Percentiles rank a stretch among this genome's conserved stretches.
These are phyloP conservation scores for Mimumesa dahlbomi DNA, from an alignment of 2,888 invertebrate genomes.

Conservation along the genomic window DNA sequence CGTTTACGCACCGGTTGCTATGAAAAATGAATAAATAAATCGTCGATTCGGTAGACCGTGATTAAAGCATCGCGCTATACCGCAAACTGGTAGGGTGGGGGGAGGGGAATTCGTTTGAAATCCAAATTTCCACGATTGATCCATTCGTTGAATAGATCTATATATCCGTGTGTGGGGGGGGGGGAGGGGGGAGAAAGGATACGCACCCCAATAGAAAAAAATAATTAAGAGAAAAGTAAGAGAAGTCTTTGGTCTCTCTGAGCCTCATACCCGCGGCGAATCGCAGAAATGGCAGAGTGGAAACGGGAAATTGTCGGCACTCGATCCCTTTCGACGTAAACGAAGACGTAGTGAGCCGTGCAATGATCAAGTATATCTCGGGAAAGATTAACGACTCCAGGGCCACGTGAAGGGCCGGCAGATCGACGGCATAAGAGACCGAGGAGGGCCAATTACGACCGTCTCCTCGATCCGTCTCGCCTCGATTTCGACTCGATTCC, in stretches of 20 bases:
- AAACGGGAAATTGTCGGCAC: constrained; percentile 63
- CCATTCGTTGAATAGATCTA: no score
- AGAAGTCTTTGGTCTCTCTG: no score
- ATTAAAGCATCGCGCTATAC: no score
- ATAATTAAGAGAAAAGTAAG: constrained; percentile 10
- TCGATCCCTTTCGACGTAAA: constrained; percentile 63
- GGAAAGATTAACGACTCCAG: constrained; percentile 64
- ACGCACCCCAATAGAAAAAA: constrained; percentile 2
- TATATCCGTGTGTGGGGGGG: no score
- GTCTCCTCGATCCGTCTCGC: constrained; percentile 60
- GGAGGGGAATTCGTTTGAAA: constrained; percentile 23
- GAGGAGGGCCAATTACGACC: constrained; percentile 60
- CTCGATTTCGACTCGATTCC: constrained; percentile 62
- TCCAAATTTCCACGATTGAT: constrained; percentile 43
- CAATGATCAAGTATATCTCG: constrained; percentile 66
- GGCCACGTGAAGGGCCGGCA: constrained; percentile 47
- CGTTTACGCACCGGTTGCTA: no score
- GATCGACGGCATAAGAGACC: constrained; percentile 55
- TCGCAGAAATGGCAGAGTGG: constrained; percentile 58
- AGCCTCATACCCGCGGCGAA: constrained; percentile 24
- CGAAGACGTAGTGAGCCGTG: constrained; percentile 67
- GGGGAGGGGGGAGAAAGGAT: no score
- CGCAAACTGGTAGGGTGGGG: no score
- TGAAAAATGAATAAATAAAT: no score
- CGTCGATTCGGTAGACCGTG: no score